phyloP scores from a whole-genome alignment of 2,113 vertebrate species.

The Synodontis membranacea region DNA sequence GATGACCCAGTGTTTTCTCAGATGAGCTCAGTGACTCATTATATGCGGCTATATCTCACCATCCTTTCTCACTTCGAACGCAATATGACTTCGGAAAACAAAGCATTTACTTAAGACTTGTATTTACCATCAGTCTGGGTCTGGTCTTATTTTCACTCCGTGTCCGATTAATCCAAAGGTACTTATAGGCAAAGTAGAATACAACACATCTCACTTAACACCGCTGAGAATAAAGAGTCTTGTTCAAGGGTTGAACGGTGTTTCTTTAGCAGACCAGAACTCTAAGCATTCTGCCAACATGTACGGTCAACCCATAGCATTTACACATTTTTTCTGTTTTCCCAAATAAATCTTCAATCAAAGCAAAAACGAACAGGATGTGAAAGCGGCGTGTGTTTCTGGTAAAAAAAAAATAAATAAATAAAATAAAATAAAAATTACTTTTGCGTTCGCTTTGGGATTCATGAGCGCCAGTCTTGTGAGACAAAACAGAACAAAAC shows the following conservation, averaged over 20 bases:
- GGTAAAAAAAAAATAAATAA: too few species aligned
- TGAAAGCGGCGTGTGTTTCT: neutral
- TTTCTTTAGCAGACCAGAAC: neutral
- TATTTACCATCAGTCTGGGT: neutral
- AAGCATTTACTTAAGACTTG: slow-evolving; percentile 1
- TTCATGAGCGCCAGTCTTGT: neutral
- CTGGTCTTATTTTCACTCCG: neutral
- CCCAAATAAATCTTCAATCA: neutral
- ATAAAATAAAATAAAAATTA: too few species aligned
- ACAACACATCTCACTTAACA: slow-evolving; percentile 8
- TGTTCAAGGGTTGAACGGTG: neutral
- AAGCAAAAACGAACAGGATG: too few species aligned
- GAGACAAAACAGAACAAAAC: neutral
- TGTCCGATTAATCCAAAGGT: neutral
- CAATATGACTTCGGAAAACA: neutral
- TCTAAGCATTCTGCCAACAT: neutral
- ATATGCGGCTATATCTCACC: neutral
- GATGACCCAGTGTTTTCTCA: neutral
- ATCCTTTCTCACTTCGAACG: neutral
- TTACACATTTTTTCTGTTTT: neutral
- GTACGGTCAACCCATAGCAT: neutral
- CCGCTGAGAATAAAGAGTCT: neutral
- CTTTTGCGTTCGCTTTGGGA: neutral
- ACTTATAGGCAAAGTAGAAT: neutral
- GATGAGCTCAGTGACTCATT: neutral